phyloP scores from a whole-genome alignment of 1,140 invertebrate genomes.

The Eueides isabella region DNA sequence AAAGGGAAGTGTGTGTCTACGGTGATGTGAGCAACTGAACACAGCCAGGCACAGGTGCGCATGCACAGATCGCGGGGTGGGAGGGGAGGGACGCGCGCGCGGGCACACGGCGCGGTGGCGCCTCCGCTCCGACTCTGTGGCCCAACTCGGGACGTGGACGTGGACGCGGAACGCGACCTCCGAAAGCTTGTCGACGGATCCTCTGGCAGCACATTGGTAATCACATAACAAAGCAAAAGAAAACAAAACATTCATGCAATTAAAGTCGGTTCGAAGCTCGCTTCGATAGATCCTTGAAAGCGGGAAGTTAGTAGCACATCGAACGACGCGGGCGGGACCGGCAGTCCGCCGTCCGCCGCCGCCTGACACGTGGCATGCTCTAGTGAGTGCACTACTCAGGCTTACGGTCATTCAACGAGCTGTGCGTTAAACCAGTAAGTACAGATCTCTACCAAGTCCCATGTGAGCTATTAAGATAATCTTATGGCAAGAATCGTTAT shows the following conservation, averaged over 20 bases:
- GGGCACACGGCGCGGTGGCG: slow-evolving; percentile 59
- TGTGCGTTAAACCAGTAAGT: slow-evolving; percentile 74
- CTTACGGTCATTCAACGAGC: slow-evolving; percentile 80
- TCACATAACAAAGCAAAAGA: slow-evolving; percentile 82
- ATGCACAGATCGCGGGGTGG: slow-evolving; percentile 78
- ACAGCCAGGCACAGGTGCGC: slow-evolving; percentile 82
- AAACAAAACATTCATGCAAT: slow-evolving; percentile 79
- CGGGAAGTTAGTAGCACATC: slow-evolving; percentile 62
- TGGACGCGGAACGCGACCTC: slow-evolving; percentile 49
- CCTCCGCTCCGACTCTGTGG: slow-evolving; percentile 55
- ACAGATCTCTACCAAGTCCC: slow-evolving; percentile 73
- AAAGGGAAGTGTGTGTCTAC: slow-evolving; percentile 78
- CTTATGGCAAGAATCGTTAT: slow-evolving; percentile 55
- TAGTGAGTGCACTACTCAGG: slow-evolving; percentile 77
- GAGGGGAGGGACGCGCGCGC: slow-evolving; percentile 67
- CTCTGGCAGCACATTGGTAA: slow-evolving; percentile 73
- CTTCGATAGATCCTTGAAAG: slow-evolving; percentile 64
- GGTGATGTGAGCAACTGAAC: slow-evolving; percentile 82
- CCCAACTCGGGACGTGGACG: slow-evolving; percentile 7
- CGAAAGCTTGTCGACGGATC: slow-evolving; percentile 55
- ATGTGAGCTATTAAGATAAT: slow-evolving; percentile 61
- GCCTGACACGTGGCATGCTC: slow-evolving; percentile 59
- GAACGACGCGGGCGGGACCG: slow-evolving; percentile 46
- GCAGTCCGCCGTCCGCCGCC: slow-evolving; percentile 40
- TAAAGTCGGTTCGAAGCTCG: slow-evolving; percentile 61